Evolutionary conservation across 2,797 vertebrate genomes (phyloP), one percentile per base, ranked within the genome.

Genomic region (Galagoides demidoff): DNA sequence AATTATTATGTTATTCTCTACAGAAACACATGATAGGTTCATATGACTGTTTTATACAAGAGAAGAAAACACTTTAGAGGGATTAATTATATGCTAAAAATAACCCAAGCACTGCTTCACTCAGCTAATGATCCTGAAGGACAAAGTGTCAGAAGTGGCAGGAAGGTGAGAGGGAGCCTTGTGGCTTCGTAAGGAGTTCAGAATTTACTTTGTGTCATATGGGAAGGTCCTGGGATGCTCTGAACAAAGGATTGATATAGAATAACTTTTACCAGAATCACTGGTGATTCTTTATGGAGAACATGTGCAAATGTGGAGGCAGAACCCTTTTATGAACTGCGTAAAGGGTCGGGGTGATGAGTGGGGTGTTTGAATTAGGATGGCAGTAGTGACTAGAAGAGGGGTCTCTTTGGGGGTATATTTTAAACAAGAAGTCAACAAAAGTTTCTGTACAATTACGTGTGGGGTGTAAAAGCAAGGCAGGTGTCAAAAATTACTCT

Each of bases 1-100:
- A 79, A 92, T 96, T 91, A 81, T 86, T 55, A 89, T 77, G 90
- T 96, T 88, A 81, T 95, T 92, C 34, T 77, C 19, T 85, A 78
- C 10, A 74, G 22, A 66, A 66, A 66, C 23, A 73, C 55, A 92
- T 29, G 20, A 43, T 73, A 81, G 10, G 55, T 85, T 79, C 66
- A 2, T 64, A 29, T 34, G 78, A 17, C 5, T 82, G 29, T 89
- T 89, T 91, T 94, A 79, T 59, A 79, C 14, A 64, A 20, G 29
- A 88, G 52, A 90, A 89, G 85, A 79, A 68, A 88, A 27, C 4
- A 68, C 94, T 22, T 86, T 59, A 89, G 79, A 78, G 19, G 29
- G 19, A 31, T 52, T 78, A 89, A 55, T 92, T 92, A 78, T 13
- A 43, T 90, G 43, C 43, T n/a, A 10, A 83, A 85, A 88, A 78